Evolutionary conservation across 2,797 vertebrate species (phyloP).

Genomic region (Gouania willdenowi): DNA sequence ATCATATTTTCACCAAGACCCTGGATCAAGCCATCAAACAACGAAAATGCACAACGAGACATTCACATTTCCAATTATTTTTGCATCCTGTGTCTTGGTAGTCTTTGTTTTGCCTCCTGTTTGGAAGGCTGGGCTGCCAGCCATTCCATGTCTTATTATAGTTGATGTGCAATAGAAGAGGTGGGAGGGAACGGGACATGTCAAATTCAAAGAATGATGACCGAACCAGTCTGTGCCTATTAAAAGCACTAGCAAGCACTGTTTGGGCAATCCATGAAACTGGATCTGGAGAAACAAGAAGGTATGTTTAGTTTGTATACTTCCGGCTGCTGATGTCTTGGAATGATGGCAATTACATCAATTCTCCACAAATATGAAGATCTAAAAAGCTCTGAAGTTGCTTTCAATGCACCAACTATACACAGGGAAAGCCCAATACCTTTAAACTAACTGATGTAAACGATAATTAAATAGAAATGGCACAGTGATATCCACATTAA

Average conservation of each 20-base stretch:
- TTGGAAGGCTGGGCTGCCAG: slow-evolving; percentile 62
- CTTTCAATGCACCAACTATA: slow-evolving; percentile 1
- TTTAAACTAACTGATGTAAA: slow-evolving; percentile 11
- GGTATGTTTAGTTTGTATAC: slow-evolving; percentile 63
- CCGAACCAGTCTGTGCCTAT: slow-evolving; percentile 71
- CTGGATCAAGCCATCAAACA: too few relatives aligned
- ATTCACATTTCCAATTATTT: slow-evolving; percentile 7
- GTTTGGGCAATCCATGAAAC: slow-evolving; percentile 72
- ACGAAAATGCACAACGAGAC: slow-evolving; percentile 11
- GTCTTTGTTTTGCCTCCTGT: slow-evolving; percentile 62
- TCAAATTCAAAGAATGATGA: slow-evolving; percentile 77
- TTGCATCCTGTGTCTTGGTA: slow-evolving; percentile 27
- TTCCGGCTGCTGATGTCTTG: slow-evolving; percentile 35
- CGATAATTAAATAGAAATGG: slow-evolving; percentile 30
- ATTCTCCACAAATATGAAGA: slow-evolving; percentile 56
- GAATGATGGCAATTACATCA: slow-evolving; percentile 69
- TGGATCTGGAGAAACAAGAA: slow-evolving; percentile 61
- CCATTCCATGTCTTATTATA: slow-evolving; percentile 76
- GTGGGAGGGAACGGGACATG: slow-evolving; percentile 25
- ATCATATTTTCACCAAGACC: too few relatives aligned
- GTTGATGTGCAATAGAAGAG: slow-evolving; percentile 59
- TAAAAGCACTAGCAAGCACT: slow-evolving; percentile 66
- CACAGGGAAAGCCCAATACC: slow-evolving; percentile 7
- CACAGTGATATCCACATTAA: slow-evolving; percentile 6
- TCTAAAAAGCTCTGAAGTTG: slow-evolving; percentile 42